Evolutionary conservation across 2,113 vertebrate genomes (phyloP), one percentile per base, ranked within the genome.

Genomic region (Noturus placidus): DNA sequence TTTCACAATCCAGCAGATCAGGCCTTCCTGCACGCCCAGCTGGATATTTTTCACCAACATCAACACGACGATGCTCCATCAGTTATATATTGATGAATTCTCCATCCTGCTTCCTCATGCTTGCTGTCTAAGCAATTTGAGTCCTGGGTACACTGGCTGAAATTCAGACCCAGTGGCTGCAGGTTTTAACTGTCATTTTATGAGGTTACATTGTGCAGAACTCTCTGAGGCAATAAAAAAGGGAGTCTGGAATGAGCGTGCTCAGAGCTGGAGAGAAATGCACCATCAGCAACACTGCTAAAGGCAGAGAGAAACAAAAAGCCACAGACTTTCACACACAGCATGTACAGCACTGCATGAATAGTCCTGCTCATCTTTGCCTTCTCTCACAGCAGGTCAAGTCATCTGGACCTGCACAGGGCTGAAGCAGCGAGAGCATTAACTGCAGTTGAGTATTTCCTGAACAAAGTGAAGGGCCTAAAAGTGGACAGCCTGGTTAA

Each of bases 401-500:
- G 91, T 87, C 52, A 38, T 82, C 81, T 80, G 78, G 20, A 89
- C 65, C 61, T 4, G 82, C 33, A 56, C 33, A 61, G 20, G 74
- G 42, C 25, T 63, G 33, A 17, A 72, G 82, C 90, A 90, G 90
- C 87, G 13, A 87, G 84, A 87, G 87, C 87, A 86, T 90, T 89
- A 90, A 86, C 86, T 91, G 90, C 91, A 89, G 85, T 33, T 52
- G 1, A 0, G 0, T 15, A 77, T 78, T 59, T 61, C 81, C 77
- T 82, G 72, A 69, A 86, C 38, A 76, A 86, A 86, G 83, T 74
- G 79, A 74, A 83, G 87, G 81, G 59, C 27, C 50, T 76, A 19
- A 65, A 57, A 84, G 85, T 65, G 70, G 46, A 78, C 92, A 84
- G 89, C 59, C 57, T 78, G 89, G 84, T 91, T 88, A 88, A 89